phyloP scores from a whole-genome alignment of 2,797 vertebrate genomes.

The Pipistrellus pygmaeus region DNA sequence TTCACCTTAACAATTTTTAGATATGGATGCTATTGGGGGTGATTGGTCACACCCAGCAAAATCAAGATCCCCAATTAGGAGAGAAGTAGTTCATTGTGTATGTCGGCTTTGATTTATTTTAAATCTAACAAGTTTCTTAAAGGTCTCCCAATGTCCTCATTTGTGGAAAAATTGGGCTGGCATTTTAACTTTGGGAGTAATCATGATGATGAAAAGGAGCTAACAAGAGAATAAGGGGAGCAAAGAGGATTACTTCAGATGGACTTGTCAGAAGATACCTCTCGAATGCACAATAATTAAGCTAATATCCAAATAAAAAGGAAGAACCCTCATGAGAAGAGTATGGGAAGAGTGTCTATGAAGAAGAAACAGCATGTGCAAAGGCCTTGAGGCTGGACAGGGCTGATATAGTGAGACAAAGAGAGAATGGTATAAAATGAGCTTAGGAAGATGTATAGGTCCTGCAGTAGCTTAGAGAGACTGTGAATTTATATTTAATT shows the following conservation, averaged over 20 bases:
- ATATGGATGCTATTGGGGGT: not conserved
- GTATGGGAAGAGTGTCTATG: not conserved
- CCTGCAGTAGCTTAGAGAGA: not conserved
- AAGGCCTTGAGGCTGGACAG: not conserved
- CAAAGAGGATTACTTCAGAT: not conserved
- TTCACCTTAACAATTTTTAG: not conserved
- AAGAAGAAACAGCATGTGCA: not conserved
- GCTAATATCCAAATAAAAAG: conserved; percentile 3
- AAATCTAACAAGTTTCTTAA: not conserved
- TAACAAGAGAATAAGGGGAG: not conserved
- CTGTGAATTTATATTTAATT: not conserved
- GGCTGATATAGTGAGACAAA: not conserved
- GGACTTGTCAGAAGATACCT: not conserved
- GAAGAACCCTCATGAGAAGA: not conserved
- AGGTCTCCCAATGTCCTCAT: not conserved
- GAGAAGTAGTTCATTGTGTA: not conserved
- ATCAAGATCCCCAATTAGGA: not conserved
- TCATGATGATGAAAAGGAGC: not conserved
- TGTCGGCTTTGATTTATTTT: not conserved
- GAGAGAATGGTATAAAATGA: not conserved
- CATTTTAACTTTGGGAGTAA: not conserved
- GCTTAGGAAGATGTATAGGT: not conserved
- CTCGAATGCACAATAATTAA: not conserved
- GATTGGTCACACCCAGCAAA: not conserved
- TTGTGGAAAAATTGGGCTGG: not conserved